These are phyloP conservation scores for Odontophorus gujanensis DNA, from an alignment of 2,113 vertebrate genomes.

Conservation along the genomic window DNA sequence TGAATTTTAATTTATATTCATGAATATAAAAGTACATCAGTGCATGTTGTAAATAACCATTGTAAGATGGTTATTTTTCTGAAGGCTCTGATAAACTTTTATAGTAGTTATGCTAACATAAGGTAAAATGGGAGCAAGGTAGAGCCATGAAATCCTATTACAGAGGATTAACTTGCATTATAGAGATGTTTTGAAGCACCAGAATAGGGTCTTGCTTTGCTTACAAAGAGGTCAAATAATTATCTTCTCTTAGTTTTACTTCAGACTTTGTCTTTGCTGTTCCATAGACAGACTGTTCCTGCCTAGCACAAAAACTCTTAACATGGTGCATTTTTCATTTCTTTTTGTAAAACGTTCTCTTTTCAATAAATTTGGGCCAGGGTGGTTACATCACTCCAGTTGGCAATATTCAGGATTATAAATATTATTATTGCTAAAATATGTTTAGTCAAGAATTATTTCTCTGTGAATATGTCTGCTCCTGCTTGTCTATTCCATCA, in stretches of 20 bases:
- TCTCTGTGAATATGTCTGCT: background rate
- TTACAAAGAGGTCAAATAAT: background rate
- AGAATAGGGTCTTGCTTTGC: background rate
- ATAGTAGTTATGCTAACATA: background rate
- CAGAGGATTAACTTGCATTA: background rate
- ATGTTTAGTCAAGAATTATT: background rate
- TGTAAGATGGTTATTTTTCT: background rate
- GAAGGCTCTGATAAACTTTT: background rate
- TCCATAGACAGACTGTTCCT: background rate
- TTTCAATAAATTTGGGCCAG: background rate
- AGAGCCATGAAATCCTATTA: background rate
- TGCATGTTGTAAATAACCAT: background rate
- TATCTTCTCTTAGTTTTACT: background rate
- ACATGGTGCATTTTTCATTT: background rate
- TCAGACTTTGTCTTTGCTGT: background rate
- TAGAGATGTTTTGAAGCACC: background rate
- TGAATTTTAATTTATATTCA: background rate
- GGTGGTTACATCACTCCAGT: background rate
- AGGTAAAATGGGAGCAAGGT: background rate
- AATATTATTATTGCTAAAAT: background rate
- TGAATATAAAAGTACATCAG: background rate
- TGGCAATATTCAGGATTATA: background rate
- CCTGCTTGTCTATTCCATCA: background rate
- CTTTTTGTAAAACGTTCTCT: background rate
- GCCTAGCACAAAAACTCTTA: background rate